These are phyloP conservation scores for Cathartes aura DNA, from an alignment of 2,113 vertebrate genomes.

Conservation along the genomic window DNA sequence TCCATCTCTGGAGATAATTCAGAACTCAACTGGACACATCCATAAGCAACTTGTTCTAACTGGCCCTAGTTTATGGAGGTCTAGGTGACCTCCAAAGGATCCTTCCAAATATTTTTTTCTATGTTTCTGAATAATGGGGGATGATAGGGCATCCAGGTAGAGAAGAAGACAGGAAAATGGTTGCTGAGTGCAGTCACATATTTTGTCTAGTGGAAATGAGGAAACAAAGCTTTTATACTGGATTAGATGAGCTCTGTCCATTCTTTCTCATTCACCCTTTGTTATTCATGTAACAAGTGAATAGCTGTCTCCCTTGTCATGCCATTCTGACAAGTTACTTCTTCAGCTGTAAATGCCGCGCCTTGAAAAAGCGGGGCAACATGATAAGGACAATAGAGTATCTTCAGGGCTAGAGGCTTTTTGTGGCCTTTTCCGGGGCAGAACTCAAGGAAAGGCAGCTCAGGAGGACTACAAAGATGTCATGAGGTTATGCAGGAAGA, in stretches of 20 bases:
- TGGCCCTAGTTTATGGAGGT: background rate
- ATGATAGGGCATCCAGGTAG: background rate
- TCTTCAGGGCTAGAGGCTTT: background rate
- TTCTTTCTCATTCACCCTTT: background rate
- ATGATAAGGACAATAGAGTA: background rate
- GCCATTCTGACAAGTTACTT: background rate
- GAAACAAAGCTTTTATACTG: background rate
- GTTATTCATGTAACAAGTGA: background rate
- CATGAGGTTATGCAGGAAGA: background rate
- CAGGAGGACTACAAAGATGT: background rate
- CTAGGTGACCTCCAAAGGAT: background rate
- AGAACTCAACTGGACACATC: background rate
- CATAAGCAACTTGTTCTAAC: background rate
- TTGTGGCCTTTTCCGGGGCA: background rate
- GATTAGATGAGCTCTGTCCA: background rate
- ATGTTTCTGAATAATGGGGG: background rate
- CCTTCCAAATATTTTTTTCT: background rate
- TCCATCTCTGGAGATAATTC: background rate
- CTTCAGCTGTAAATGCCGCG: background rate
- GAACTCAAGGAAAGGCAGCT: background rate
- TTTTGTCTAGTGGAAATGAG: background rate
- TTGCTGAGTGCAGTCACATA: background rate
- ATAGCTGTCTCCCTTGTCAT: background rate
- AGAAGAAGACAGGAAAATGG: background rate
- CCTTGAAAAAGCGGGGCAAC: background rate